Evolutionary conservation across 2,888 invertebrate genomes (phyloP).

Genomic region (Anorthoa munda): DNA sequence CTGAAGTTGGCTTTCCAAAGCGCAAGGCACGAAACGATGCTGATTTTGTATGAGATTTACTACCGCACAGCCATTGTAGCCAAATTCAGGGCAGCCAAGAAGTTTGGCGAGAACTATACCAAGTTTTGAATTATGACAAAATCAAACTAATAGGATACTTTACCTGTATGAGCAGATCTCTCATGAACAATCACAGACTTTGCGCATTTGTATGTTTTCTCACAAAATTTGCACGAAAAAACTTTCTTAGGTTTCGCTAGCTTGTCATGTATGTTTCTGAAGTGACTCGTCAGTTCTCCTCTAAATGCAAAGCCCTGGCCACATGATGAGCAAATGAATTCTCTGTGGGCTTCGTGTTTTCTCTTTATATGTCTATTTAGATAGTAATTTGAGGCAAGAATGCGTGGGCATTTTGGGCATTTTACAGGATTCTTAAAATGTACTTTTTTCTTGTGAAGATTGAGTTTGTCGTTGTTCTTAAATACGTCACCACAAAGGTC

Average conservation of each 20-base stretch:
- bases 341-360: constrained; percentile 76
- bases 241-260: constrained; percentile 74
- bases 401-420: constrained; percentile 81
- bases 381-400: constrained; percentile 78
- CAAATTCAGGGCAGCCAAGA: too few species aligned
- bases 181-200: constrained; percentile 87
- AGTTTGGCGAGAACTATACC: too few species aligned
- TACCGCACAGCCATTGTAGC: too few species aligned
- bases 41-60: too few species aligned
- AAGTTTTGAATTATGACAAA: too few species aligned
- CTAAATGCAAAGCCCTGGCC: constrained; percentile 81
- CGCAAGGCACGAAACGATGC: too few species aligned
- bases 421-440: constrained; percentile 77
- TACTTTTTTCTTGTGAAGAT: constrained; percentile 76
- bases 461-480: constrained; percentile 75
- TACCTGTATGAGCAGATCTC: constrained; percentile 89
- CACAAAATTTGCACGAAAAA: constrained; percentile 82
- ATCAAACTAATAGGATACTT: constrained; percentile 8
- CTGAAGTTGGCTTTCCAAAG: too few species aligned
- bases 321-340: constrained; percentile 83
- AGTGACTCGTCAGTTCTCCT: constrained; percentile 80
- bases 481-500: constrained; percentile 84
- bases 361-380: constrained; percentile 82
- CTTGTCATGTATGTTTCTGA: constrained; percentile 81
- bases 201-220: constrained; percentile 82